These are phyloP conservation scores for Laupala kohalensis DNA, from an alignment of 1,140 invertebrate species.

Conservation along the genomic window DNA sequence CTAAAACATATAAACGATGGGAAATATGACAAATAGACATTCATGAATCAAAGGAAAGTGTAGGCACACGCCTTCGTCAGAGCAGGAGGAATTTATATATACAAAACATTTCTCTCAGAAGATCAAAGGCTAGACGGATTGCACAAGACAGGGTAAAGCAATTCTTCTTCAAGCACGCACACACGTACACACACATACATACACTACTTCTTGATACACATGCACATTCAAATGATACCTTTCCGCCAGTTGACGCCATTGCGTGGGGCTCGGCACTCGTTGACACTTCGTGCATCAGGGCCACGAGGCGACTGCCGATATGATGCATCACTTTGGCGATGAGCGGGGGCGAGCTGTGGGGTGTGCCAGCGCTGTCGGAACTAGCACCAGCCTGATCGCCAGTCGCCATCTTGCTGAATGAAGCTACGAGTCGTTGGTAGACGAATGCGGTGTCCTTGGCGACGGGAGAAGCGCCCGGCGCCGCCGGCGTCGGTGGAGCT, in stretches of 20 bases:
- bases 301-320: constrained; percentile 75
- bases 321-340: constrained; percentile 86
- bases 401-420: constrained; percentile 56
- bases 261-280: constrained; percentile 19
- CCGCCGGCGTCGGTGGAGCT: constrained; percentile 18
- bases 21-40: too few relatives aligned
- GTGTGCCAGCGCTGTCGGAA: constrained; percentile 32
- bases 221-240: too few relatives aligned
- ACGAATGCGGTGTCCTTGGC: constrained; percentile 64
- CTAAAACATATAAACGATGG: too few relatives aligned
- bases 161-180: too few relatives aligned
- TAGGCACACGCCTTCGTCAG: too few relatives aligned
- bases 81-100: too few relatives aligned
- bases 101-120: too few relatives aligned
- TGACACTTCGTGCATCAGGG: constrained; percentile 78
- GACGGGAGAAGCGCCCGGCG: constrained; percentile 19
- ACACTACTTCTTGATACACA: too few relatives aligned
- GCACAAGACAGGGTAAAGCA: too few relatives aligned
- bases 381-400: constrained; percentile 28
- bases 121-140: too few relatives aligned
- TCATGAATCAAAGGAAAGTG: too few relatives aligned
- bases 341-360: constrained; percentile 67
- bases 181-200: too few relatives aligned
- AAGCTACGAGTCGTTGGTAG: constrained; percentile 69
- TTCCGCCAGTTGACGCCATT: neutral